Evolutionary conservation across 2,888 invertebrate genomes (phyloP).

Genomic region (Abrostola tripartita): DNA sequence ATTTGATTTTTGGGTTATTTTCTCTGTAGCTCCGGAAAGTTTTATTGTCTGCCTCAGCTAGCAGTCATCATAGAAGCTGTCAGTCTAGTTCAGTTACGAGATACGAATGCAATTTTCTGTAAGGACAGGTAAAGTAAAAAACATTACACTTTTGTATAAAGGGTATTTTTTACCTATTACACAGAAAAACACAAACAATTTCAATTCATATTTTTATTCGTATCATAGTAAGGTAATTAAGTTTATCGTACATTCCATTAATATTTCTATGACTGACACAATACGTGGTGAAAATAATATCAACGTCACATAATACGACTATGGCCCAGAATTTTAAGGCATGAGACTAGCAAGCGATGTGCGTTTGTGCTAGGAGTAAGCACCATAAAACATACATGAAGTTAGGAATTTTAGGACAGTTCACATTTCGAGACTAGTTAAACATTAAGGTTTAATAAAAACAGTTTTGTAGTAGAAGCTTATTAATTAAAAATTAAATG

Average conservation of each 20-base stretch:
- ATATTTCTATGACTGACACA: constrained; percentile 74
- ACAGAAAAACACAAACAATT: constrained; percentile 55
- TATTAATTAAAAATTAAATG: background rate
- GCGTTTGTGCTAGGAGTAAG: constrained; percentile 45
- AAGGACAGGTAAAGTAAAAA: too few species aligned
- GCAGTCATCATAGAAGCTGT: too few species aligned
- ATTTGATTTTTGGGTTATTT: too few species aligned
- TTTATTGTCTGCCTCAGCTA: too few species aligned
- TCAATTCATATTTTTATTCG: constrained; percentile 75
- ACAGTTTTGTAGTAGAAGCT: background rate
- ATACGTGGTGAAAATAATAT: constrained; percentile 66
- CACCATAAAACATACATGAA: constrained; percentile 39
- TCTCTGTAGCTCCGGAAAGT: too few species aligned
- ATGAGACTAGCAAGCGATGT: constrained; percentile 71
- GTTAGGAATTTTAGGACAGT: background rate
- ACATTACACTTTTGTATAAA: background rate
- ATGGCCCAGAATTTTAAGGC: constrained; percentile 65
- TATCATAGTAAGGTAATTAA: constrained; percentile 71
- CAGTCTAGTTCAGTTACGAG: too few species aligned
- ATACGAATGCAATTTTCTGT: too few species aligned
- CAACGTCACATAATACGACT: constrained; percentile 58
- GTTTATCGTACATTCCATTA: constrained; percentile 76
- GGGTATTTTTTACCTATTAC: constrained; percentile 15
- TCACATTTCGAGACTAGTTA: background rate
- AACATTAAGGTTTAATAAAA: too few species aligned